Evolutionary conservation across 1,140 invertebrate genomes (phyloP).

Genomic region (Gryon sp.): DNA sequence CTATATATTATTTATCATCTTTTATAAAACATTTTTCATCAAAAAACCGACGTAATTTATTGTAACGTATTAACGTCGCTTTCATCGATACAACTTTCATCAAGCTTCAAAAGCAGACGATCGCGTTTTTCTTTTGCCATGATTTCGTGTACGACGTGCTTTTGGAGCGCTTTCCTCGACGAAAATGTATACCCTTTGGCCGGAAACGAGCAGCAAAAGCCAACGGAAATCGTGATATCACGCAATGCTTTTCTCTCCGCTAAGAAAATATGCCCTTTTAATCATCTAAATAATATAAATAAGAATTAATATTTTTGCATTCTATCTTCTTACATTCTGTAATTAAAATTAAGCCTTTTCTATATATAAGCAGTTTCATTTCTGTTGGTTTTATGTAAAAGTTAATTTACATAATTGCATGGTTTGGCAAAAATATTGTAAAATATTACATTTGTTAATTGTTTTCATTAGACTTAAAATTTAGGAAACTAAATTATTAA

Average conservation of each 20-base stretch:
- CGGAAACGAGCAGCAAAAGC: slow-evolving; percentile 49
- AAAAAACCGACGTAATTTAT: no score
- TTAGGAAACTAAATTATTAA: no score
- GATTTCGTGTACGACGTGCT: slow-evolving; percentile 40
- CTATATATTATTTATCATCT: no score
- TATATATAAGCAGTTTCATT: no score
- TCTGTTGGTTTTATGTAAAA: no score
- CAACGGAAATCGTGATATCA: slow-evolving; percentile 34
- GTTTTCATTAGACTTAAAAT: no score
- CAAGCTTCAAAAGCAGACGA: slow-evolving; percentile 4
- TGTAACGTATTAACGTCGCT: no score
- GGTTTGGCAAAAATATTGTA: no score
- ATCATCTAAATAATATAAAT: slow-evolving; percentile 50
- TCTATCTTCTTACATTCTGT: slow-evolving; percentile 18
- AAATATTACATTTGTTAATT: no score
- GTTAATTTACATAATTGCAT: no score
- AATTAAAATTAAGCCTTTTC: no score
- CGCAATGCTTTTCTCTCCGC: slow-evolving; percentile 13
- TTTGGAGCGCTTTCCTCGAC: slow-evolving; percentile 13
- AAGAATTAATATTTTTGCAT: slow-evolving; percentile 28
- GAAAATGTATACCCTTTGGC: slow-evolving; percentile 38
- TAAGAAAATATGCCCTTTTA: slow-evolving; percentile 30
- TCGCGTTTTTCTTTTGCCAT: slow-evolving; percentile 12
- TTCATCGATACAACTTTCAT: slow-evolving; percentile 40
- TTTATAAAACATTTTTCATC: no score